Conservation (phyloP, 2,113 vertebrate genomes). For the Oncorhynchus mykiss region DNA sequence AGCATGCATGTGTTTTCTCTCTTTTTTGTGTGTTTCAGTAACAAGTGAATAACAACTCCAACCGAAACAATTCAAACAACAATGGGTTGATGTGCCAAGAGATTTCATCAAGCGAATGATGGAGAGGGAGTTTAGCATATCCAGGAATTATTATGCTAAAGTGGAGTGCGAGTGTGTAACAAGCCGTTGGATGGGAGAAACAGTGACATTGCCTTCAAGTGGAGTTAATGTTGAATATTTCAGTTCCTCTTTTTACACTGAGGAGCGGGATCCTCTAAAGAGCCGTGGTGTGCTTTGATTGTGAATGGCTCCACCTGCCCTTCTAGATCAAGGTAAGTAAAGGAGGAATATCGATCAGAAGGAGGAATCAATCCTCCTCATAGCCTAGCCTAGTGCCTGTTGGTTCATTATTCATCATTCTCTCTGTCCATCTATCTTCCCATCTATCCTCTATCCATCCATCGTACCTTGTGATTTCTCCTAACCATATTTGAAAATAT, state of each 20-base stretch:
- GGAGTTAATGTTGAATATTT: slow-evolving; percentile 59
- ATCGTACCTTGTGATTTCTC: neutral
- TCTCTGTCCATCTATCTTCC: slow-evolving; percentile 45
- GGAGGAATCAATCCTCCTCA: slow-evolving; percentile 58
- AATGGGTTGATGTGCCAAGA: slow-evolving; percentile 33
- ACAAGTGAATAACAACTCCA: slow-evolving; percentile 50
- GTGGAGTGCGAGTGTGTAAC: slow-evolving; percentile 6
- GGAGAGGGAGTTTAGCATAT: slow-evolving; percentile 44
- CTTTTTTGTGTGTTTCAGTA: slow-evolving; percentile 45
- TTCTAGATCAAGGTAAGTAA: slow-evolving; percentile 62
- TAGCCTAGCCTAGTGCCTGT: slow-evolving; percentile 31
- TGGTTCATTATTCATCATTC: slow-evolving; percentile 65
- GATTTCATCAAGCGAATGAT: slow-evolving; percentile 49
- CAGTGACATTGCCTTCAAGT: slow-evolving; percentile 59
- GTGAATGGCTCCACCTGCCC: slow-evolving; percentile 48
- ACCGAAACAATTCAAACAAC: slow-evolving; percentile 55
- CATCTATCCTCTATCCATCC: slow-evolving; percentile 18
- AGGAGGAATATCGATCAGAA: slow-evolving; percentile 59
- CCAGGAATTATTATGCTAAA: slow-evolving; percentile 49
- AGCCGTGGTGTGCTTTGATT: slow-evolving; percentile 59
- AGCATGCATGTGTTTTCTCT: slow-evolving; percentile 36
- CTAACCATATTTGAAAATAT: too few species aligned
- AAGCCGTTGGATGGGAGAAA: slow-evolving; percentile 35
- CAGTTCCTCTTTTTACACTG: slow-evolving; percentile 36
- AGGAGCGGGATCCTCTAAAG: slow-evolving; percentile 44